These are phyloP conservation scores for Alviniconcha marisindica DNA, from an alignment of 1,140 invertebrate species.

Conservation along the genomic window DNA sequence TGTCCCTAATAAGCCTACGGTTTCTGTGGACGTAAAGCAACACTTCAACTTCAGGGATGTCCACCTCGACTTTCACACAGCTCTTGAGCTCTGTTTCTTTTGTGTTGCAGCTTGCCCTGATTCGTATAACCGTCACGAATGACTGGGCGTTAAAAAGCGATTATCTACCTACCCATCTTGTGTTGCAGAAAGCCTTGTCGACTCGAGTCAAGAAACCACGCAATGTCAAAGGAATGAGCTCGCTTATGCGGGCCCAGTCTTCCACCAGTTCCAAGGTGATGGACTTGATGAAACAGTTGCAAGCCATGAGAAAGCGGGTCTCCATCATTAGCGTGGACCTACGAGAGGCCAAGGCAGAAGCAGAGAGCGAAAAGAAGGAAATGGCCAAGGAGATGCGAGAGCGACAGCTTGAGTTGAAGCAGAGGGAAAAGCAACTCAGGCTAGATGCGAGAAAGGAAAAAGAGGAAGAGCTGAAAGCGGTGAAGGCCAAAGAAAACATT, in stretches of 20 bases:
- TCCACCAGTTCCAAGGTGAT: neutral
- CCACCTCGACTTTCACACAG: too few relatives aligned
- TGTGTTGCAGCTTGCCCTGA: too few relatives aligned
- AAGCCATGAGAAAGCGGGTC: neutral
- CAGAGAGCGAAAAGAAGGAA: neutral
- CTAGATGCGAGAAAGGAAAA: neutral
- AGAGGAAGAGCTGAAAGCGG: neutral
- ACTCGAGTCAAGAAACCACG: neutral
- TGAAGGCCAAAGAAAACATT: neutral
- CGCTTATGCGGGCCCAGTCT: neutral
- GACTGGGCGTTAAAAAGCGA: too few relatives aligned
- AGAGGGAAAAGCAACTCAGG: neutral
- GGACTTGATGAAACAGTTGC: conserved; percentile 5
- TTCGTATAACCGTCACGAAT: too few relatives aligned
- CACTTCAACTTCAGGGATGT: too few relatives aligned
- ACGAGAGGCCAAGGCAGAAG: neutral
- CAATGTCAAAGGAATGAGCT: neutral
- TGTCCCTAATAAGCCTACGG: too few relatives aligned
- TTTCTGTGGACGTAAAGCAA: too few relatives aligned
- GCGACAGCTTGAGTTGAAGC: neutral
- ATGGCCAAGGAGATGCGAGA: neutral
- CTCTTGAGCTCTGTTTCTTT: too few relatives aligned
- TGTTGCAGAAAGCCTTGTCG: conserved; percentile 5
- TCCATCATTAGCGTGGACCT: neutral
- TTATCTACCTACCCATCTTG: too few relatives aligned